Percentiles rank a stretch among this genome's conserved stretches.
phyloP scores from a whole-genome alignment of 2,888 invertebrate species.

The Galeopsomyia nigrocyanea region DNA sequence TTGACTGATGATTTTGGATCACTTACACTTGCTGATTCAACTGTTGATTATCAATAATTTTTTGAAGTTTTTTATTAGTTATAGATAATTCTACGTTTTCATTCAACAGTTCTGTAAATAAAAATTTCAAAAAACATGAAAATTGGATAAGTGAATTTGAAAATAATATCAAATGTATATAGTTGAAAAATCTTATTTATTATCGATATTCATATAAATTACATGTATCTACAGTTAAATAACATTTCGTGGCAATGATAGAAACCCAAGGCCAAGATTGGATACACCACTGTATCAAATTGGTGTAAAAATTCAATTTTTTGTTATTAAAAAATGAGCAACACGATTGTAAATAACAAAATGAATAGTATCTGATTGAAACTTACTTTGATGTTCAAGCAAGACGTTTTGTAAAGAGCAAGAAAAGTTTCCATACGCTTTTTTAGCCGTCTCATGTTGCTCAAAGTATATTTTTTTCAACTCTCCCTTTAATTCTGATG shows the following conservation, averaged over 20 bases:
- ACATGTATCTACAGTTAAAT: too few species aligned
- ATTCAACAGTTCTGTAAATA: slow-evolving; percentile 41
- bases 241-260: too few species aligned
- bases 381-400: slow-evolving; percentile 57
- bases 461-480: slow-evolving; percentile 45
- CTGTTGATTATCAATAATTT: slow-evolving; percentile 21
- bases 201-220: neutral
- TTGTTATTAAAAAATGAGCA: slow-evolving; percentile 16
- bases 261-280: too few species aligned
- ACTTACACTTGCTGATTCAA: slow-evolving; percentile 33
- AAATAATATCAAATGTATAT: slow-evolving; percentile 7
- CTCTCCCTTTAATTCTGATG: slow-evolving; percentile 42
- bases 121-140: slow-evolving; percentile 8
- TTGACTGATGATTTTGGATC: neutral
- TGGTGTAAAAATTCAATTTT: neutral
- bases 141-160: slow-evolving; percentile 7
- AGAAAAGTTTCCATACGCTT: slow-evolving; percentile 50
- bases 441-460: slow-evolving; percentile 50
- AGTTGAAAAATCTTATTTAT: slow-evolving; percentile 4
- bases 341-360: slow-evolving; percentile 8
- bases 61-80: slow-evolving; percentile 30
- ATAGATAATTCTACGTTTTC: slow-evolving; percentile 35
- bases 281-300: neutral
- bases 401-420: slow-evolving; percentile 50
- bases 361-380: slow-evolving; percentile 9